Conservation (phyloP, 2,888 invertebrate species). For the Polyploca ridens region DNA sequence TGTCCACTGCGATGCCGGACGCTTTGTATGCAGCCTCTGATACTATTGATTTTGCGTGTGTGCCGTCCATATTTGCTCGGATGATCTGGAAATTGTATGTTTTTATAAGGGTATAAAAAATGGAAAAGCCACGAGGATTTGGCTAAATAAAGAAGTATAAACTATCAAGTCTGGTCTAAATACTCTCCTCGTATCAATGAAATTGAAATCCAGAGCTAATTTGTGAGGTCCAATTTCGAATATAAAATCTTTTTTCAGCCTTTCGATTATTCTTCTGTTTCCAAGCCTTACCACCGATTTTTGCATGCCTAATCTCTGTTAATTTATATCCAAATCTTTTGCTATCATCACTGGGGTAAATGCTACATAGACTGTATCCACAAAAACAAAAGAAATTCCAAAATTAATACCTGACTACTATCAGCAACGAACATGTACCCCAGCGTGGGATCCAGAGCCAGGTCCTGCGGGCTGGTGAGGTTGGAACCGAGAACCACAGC, state of each 20-base stretch:
- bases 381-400: background rate
- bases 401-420: slow-evolving; percentile 87
- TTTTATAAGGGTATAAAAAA: background rate
- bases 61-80: slow-evolving; percentile 97
- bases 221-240: too few relatives aligned
- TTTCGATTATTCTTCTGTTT: too few relatives aligned
- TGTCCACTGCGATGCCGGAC: slow-evolving; percentile 95
- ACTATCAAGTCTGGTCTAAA: too few relatives aligned
- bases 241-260: too few relatives aligned
- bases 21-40: slow-evolving; percentile 97
- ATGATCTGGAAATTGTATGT: slow-evolving; percentile 79
- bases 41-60: slow-evolving; percentile 91
- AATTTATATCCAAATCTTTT: too few relatives aligned
- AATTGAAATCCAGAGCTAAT: too few relatives aligned
- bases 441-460: slow-evolving; percentile 95
- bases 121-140: too few relatives aligned
- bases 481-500: slow-evolving; percentile 96
- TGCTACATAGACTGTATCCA: too few relatives aligned
- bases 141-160: too few relatives aligned
- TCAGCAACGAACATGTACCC: slow-evolving; percentile 96
- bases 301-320: too few relatives aligned
- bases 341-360: background rate
- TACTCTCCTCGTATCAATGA: too few relatives aligned
- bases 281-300: too few relatives aligned
- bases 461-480: slow-evolving; percentile 94